Evolutionary conservation across 1,140 invertebrate genomes (phyloP), one percentile per base, ranked within the genome.

Genomic region (Eupeodes corollae): DNA sequence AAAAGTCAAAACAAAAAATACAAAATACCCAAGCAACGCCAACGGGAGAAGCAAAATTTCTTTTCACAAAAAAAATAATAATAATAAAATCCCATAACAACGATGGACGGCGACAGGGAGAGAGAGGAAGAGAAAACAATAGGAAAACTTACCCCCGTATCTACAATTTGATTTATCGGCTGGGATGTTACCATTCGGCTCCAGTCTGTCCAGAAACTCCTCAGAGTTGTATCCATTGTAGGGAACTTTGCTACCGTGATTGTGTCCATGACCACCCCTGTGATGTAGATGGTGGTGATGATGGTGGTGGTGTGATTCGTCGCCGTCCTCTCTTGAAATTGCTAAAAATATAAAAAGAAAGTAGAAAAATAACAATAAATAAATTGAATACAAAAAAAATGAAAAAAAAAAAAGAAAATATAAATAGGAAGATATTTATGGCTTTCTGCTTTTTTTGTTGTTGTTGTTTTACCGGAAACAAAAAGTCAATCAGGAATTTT

Each of bases 161-260:
- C 63, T 65, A 55, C 61, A 64, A 52, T 68, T 66, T 44, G 58
- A 57, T 56, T 68, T 68, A 47, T 68, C 63, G 54, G 62, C 69
- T 60, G 79, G 78, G 70, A 84, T 85, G 70, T 88, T 88, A 56
- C 85, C 86, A 73, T 90, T 90, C 59, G 86, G 85, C 72, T 91
- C 88, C 56, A 91, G 77, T 61, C 86, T 76, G 70, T 91, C 88
- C 68, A 91, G 78, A 75, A 87, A 91, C 74, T 91, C 87, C 60
- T 90, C 87, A 44, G 86, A 89, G 56, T 68, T 68, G 77, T 88
- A 91, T 47, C 87, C 87, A 73, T 89, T 89, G 73, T 88, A 90
- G 52, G 82, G 78, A 63, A 86, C 73, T 72, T 85, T 83, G 55
- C 75, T 74, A 68, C 60, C 61, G 61, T 67, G 65, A 56, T 65